A percentile compares a stretch with the other conserved stretches of the same genome.
Evolutionary conservation across 2,888 invertebrate genomes (phyloP).

Genomic region (Macrophya alboannulata): DNA sequence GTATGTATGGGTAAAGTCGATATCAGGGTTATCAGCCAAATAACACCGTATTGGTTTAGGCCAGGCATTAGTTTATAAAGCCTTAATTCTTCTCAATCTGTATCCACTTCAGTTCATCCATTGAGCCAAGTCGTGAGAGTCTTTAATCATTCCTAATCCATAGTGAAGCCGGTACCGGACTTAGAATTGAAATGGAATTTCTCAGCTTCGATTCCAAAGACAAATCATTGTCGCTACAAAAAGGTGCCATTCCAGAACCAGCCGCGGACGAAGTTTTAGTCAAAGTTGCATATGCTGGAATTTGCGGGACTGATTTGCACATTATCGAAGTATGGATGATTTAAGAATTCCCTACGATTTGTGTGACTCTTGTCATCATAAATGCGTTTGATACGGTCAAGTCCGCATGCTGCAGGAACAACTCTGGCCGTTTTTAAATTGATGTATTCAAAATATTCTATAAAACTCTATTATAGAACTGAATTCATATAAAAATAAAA

Average conservation of each 20-base stretch:
- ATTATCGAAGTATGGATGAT: conserved; percentile 83
- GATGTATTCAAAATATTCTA: not conserved
- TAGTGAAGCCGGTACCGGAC: conserved; percentile 17
- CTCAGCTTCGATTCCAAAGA: conserved; percentile 72
- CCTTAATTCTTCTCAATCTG: conserved; percentile 19
- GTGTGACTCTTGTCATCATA: not conserved
- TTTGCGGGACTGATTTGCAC: conserved; percentile 89
- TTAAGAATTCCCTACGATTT: not conserved
- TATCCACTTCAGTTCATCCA: conserved; percentile 81
- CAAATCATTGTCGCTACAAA: conserved; percentile 69
- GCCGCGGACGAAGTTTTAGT: conserved; percentile 83
- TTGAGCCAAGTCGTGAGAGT: conserved; percentile 92
- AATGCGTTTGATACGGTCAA: not conserved
- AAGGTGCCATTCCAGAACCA: conserved; percentile 69
- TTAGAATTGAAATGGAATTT: conserved; percentile 71
- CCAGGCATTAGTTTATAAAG: conserved; percentile 7
- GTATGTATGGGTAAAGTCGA: not conserved
- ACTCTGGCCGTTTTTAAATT: not conserved
- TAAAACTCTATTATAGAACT: not conserved
- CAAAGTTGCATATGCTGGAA: conserved; percentile 86
- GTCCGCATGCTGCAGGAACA: not conserved
- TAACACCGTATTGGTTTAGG: conserved; percentile 20
- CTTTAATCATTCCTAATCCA: not conserved
- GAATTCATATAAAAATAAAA: not conserved
- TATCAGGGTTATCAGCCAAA: conserved; percentile 22